phyloP scores from a whole-genome alignment of 1,140 invertebrate genomes.

The Hypothenemus hampei region DNA sequence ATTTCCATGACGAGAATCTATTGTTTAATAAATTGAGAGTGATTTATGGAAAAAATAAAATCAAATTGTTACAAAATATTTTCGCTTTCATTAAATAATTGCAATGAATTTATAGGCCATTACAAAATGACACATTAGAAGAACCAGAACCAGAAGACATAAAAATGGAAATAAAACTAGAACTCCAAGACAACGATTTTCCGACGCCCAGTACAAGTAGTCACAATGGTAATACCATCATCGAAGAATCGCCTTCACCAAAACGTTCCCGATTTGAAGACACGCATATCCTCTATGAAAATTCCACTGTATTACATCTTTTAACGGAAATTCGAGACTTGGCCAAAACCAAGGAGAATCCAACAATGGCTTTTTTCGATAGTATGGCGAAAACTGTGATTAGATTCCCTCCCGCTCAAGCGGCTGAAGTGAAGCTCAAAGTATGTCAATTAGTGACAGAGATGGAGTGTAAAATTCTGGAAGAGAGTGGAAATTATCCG shows the following conservation, averaged over 20 bases:
- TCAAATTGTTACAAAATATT: no score
- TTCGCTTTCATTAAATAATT: no score
- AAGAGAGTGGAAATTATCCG: conserved; percentile 19
- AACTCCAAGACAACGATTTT: conserved; percentile 13
- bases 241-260: background rate
- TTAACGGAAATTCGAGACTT: conserved; percentile 17
- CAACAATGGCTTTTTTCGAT: conserved; percentile 27
- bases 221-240: background rate
- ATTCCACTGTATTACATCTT: conserved; percentile 12
- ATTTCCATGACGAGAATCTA: no score
- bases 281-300: conserved; percentile 5
- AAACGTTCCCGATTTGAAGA: conserved; percentile 13
- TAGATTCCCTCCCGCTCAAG: conserved; percentile 21
- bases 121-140: no score
- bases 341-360: conserved; percentile 13
- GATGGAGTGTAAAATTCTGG: conserved; percentile 24
- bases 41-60: no score
- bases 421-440: conserved; percentile 25
- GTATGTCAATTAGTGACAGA: conserved; percentile 29
- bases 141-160: conserved; percentile 7
- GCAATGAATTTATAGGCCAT: no score
- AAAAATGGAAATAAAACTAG: conserved; percentile 18
- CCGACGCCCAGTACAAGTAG: conserved; percentile 6
- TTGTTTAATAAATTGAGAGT: no score
- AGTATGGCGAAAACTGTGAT: conserved; percentile 32